Percentiles rank a stretch among this genome's conserved stretches.
Conservation (phyloP, 1,140 invertebrate genomes). For the Trichogramma pretiosum region DNA sequence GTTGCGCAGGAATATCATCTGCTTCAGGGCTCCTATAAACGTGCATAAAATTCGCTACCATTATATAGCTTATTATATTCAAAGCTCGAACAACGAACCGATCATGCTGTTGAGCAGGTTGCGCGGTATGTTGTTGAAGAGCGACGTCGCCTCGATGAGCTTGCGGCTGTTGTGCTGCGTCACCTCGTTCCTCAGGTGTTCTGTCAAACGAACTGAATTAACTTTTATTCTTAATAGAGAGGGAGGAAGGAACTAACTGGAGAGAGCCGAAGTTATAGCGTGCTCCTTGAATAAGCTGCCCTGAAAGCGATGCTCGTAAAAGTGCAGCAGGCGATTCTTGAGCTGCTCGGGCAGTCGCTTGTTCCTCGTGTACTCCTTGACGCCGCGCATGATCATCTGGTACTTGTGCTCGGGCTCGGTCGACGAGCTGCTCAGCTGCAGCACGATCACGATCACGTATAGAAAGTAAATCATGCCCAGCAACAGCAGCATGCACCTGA, state of each 20-base stretch:
- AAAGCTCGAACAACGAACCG: conserved; percentile 19
- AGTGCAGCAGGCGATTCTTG: conserved; percentile 24
- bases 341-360: conserved; percentile 26
- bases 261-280: conserved; percentile 26
- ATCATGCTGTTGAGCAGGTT: conserved; percentile 25
- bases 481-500: conserved; percentile 25
- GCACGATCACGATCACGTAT: conserved; percentile 28
- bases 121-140: conserved; percentile 27
- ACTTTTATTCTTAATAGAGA: background rate
- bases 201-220: conserved; percentile 17
- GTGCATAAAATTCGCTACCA: background rate
- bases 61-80: background rate
- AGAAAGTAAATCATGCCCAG: conserved; percentile 27
- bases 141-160: conserved; percentile 23
- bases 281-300: conserved; percentile 33
- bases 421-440: conserved; percentile 26
- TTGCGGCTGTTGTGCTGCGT: conserved; percentile 21
- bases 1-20: conserved; percentile 27
- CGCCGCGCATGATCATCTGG: conserved; percentile 25
- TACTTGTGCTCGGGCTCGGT: conserved; percentile 30
- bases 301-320: conserved; percentile 32
- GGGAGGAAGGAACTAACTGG: conserved; percentile 22
- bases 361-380: conserved; percentile 28
- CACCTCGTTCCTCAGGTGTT: conserved; percentile 30
- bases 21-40: conserved; percentile 23